Evolutionary conservation across 30 jellyfish, hydroid and myxozoan genomes (phyloP), one percentile per base, ranked within the genome.

Genomic region (Clytia hemisphaerica): DNA sequence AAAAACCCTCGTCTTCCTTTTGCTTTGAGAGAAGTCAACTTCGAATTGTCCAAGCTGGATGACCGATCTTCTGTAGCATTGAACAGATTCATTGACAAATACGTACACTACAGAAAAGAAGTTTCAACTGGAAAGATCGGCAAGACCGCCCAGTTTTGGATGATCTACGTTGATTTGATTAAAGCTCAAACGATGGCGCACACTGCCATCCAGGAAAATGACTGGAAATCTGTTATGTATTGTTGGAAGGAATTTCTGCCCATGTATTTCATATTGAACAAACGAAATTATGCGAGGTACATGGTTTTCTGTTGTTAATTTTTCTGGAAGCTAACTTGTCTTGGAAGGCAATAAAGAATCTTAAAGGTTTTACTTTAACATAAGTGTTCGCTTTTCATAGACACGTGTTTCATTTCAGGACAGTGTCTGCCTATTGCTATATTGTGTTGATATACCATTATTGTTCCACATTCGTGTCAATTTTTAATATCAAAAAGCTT

Each of bases 191-290:
- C 27, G 6, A 7, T 63, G 74, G 27, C 28, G 14, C 70, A 63
- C 34, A 7, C 4, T 7, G 76, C 76, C 5, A 44, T 63, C 74
- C 76, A 63, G 21, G 76, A 63, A 28, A 63, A 63, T 26, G 30
- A 63, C 10, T 63, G 32, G 12, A 6, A 10, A 5, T 3, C 34
- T 22, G 35, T 36, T 15, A 4, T 28, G 12, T 21, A 34, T 70
- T 63, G 76, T 37, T 63, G 76, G 70, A 63, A 63, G 30, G 22
- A 18, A 7, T 63, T 6, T 33, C 37, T 63, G 73, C 73, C 66
- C 14, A 9, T 60, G 62, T 60, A 21, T 60, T 31, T 60, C 53
- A 40, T 40, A 7, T 7, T n/a, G 16, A 40, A 40, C 53, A 40
- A 40, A 16, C 53, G 10, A 10, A 10, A 40, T n/a, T 40, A 40